Evolutionary conservation across 2,888 invertebrate genomes (phyloP).

Genomic region (Dorcus hopei): DNA sequence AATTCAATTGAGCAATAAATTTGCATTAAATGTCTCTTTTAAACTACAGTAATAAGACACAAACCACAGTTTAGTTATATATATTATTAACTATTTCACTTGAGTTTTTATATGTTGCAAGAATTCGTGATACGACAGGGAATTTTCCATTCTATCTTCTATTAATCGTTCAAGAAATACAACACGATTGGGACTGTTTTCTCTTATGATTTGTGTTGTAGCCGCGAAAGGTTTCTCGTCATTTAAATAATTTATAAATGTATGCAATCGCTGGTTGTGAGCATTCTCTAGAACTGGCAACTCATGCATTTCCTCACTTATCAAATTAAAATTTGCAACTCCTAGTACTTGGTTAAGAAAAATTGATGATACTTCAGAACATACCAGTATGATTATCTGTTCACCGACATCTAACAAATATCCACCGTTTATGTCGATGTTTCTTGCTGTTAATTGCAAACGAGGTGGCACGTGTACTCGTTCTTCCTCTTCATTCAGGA

Average conservation of each 20-base stretch:
- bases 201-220: slow-evolving; percentile 80
- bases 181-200: slow-evolving; percentile 81
- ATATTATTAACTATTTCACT: slow-evolving; percentile 66
- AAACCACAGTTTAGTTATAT: slow-evolving; percentile 6
- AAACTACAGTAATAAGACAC: slow-evolving; percentile 19
- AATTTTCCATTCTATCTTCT: slow-evolving; percentile 92
- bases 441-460: slow-evolving; percentile 80
- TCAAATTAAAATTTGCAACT: slow-evolving; percentile 66
- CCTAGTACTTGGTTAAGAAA: slow-evolving; percentile 79
- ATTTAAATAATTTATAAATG: slow-evolving; percentile 79
- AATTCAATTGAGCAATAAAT: slow-evolving; percentile 35
- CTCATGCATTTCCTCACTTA: slow-evolving; percentile 74
- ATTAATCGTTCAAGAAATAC: slow-evolving; percentile 85
- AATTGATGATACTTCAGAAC: slow-evolving; percentile 70
- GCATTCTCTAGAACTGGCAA: slow-evolving; percentile 75
- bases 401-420: slow-evolving; percentile 90
- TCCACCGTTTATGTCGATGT: slow-evolving; percentile 80
- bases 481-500: slow-evolving; percentile 41
- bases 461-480: slow-evolving; percentile 66
- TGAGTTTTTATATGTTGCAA: slow-evolving; percentile 90
- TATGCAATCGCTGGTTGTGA: slow-evolving; percentile 71
- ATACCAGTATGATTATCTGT: slow-evolving; percentile 77
- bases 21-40: slow-evolving; percentile 29
- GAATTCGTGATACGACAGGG: slow-evolving; percentile 97
- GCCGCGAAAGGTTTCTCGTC: slow-evolving; percentile 80